Percentiles rank a stretch among this genome's conserved stretches.
Conservation (phyloP, 2,797 vertebrate species). For the Nyctibius grandis region DNA sequence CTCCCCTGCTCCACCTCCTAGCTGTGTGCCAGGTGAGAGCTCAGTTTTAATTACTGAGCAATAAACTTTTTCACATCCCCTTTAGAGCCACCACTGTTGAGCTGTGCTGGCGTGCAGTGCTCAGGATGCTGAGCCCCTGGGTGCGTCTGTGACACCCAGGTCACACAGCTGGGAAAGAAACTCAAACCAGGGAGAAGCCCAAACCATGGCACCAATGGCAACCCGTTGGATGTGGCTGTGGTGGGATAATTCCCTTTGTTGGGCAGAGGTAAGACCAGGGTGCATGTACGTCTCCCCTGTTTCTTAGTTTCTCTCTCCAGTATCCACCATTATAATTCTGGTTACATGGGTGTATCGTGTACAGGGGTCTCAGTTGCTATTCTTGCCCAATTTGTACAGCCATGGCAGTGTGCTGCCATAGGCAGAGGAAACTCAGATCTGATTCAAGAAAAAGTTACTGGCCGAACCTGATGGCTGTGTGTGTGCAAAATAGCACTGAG, state of each 20-base stretch:
- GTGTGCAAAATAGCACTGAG: neutral
- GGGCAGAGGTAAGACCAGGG: neutral
- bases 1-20: neutral
- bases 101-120: neutral
- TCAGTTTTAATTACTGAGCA: neutral
- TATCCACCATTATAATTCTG: neutral
- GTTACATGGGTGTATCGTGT: neutral
- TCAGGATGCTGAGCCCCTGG: neutral
- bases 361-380: neutral
- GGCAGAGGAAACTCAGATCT: neutral
- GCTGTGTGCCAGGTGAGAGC: neutral
- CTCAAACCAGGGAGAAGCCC: neutral
- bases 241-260: neutral
- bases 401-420: neutral
- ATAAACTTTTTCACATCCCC: neutral
- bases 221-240: neutral
- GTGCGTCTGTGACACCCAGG: neutral
- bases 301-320: neutral
- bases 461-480: neutral
- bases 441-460: neutral
- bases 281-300: neutral
- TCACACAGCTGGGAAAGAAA: neutral
- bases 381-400: neutral
- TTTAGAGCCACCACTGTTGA: neutral
- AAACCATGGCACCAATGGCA: accelerated